These are phyloP conservation scores for Pissodes strobi DNA, from an alignment of 1,140 invertebrate genomes.

Conservation along the genomic window DNA sequence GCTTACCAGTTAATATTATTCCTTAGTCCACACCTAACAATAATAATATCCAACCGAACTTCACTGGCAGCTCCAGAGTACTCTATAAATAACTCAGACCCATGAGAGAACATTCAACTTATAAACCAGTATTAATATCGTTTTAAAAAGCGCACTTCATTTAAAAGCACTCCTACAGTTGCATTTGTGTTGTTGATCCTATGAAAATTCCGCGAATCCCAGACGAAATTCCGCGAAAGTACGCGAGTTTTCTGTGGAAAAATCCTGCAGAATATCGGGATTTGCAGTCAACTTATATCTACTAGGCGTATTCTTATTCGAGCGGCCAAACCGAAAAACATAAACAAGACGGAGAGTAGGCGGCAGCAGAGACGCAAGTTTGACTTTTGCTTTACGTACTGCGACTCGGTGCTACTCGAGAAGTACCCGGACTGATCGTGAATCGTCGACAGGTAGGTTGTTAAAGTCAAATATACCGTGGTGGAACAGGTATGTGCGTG, in stretches of 20 bases:
- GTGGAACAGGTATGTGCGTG: conserved; percentile 30
- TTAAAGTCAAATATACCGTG: conserved; percentile 31
- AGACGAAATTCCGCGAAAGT: background rate
- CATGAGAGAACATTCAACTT: conserved; percentile 22
- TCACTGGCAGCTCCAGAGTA: conserved; percentile 7
- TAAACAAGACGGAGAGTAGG: conserved; percentile 17
- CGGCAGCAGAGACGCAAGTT: background rate
- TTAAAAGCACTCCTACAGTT: background rate
- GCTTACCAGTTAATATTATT: too few species aligned
- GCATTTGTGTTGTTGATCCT: background rate
- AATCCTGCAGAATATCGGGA: background rate
- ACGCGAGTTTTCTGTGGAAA: background rate
- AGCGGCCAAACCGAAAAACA: background rate
- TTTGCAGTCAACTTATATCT: too few species aligned
- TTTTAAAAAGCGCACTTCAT: conserved; percentile 4
- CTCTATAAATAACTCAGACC: conserved; percentile 16
- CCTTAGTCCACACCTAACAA: too few species aligned
- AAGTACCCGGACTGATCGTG: conserved; percentile 22
- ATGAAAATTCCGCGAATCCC: background rate
- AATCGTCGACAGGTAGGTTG: conserved; percentile 36
- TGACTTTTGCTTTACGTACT: conserved; percentile 19
- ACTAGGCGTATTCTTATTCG: too few species aligned
- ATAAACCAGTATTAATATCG: conserved; percentile 21
- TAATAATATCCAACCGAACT: too few species aligned
- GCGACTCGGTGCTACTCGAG: conserved; percentile 24